phyloP scores from a whole-genome alignment of 2,113 vertebrate species.

The Zosterops borbonicus region DNA sequence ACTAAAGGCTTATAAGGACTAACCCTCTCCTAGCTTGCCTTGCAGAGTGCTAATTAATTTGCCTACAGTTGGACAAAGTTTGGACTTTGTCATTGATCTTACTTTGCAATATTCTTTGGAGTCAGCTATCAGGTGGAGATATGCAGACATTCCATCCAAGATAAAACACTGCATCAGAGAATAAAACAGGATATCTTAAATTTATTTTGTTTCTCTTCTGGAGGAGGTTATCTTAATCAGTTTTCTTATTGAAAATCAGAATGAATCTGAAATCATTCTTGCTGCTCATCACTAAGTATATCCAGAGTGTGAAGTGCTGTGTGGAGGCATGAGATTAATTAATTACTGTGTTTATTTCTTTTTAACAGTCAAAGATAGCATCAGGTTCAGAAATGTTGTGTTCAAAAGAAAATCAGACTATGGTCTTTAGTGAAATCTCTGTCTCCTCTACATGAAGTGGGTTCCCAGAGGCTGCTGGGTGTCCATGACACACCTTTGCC shows the following conservation, averaged over 20 bases:
- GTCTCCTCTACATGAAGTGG: not conserved
- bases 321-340: not conserved
- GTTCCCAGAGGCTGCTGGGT: not conserved
- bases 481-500: not conserved
- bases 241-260: not conserved
- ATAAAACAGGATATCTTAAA: not conserved
- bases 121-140: not conserved
- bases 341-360: not conserved
- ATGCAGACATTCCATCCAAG: not conserved
- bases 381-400: not conserved
- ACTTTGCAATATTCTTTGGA: not conserved
- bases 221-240: rapidly evolving
- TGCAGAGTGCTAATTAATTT: not conserved
- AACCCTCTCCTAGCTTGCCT: not conserved
- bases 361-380: not conserved
- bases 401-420: not conserved
- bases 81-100: not conserved
- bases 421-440: not conserved
- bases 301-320: not conserved
- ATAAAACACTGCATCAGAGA: not conserved
- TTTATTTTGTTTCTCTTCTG: not conserved
- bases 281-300: not conserved
- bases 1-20: not conserved
- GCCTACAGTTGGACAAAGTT: not conserved
- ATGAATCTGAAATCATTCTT: not conserved